Conservation (phyloP, 2,797 vertebrate species). For the Acipenser oxyrinchus region DNA sequence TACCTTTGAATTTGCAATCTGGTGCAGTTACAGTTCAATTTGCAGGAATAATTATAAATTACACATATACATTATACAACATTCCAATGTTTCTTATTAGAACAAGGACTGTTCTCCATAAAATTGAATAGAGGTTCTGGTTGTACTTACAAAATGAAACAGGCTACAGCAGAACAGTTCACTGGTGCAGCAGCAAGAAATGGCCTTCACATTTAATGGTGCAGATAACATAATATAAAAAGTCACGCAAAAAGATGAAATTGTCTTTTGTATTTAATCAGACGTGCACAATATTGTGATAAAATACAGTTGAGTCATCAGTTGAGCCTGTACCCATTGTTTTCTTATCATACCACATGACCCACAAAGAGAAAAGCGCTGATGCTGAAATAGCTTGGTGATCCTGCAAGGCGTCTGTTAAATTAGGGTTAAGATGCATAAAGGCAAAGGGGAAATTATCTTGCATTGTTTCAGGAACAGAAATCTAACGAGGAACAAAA, state of each 20-base stretch:
- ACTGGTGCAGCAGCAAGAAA: background rate
- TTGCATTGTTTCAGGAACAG: constrained; percentile 30
- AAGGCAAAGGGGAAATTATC: constrained; percentile 3
- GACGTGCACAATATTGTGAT: constrained; percentile 15
- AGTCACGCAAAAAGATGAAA: constrained; percentile 21
- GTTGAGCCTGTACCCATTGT: constrained; percentile 9
- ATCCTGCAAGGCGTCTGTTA: constrained; percentile 6
- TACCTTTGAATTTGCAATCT: too few species aligned
- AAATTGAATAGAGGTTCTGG: too few species aligned
- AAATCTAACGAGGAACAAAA: constrained; percentile 25
- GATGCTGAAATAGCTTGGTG: background rate
- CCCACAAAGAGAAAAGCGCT: constrained; percentile 16
- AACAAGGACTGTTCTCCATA: too few species aligned
- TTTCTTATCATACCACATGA: constrained; percentile 17
- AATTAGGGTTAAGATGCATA: constrained; percentile 23
- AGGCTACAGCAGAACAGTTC: too few species aligned
- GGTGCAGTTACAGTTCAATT: too few species aligned
- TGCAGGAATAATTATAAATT: too few species aligned
- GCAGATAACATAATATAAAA: constrained; percentile 19
- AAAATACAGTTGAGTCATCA: constrained; percentile 21
- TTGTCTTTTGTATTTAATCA: constrained; percentile 26
- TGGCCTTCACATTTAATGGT: constrained; percentile 25
- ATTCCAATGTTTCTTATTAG: too few species aligned
- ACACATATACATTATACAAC: too few species aligned
- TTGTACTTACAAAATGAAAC: too few species aligned